These are phyloP conservation scores for Drosophila nigrodunni DNA, from an alignment of 1,140 invertebrate species.

Conservation along the genomic window DNA sequence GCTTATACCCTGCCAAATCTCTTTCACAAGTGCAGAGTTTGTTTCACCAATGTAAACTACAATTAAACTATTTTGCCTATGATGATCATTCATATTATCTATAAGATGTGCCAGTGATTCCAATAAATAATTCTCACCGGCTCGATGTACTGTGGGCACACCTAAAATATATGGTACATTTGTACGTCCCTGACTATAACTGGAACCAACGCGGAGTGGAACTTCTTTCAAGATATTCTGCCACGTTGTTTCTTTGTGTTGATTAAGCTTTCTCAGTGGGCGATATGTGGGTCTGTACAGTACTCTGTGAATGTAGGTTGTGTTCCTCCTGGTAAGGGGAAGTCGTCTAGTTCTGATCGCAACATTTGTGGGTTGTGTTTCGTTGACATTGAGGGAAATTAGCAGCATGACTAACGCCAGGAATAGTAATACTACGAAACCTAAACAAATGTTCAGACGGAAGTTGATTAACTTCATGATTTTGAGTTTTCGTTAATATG, in stretches of 20 bases:
- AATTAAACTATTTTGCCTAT: slow-evolving; percentile 34
- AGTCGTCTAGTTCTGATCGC: neutral
- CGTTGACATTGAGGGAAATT: neutral
- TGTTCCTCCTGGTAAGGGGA: neutral
- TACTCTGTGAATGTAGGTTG: neutral
- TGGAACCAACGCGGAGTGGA: neutral
- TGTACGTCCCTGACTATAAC: slow-evolving; percentile 7
- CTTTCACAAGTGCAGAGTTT: slow-evolving; percentile 6
- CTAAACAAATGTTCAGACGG: neutral
- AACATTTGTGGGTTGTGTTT: neutral
- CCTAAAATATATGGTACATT: slow-evolving; percentile 44
- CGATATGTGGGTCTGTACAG: neutral
- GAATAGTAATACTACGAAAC: neutral
- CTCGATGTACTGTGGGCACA: slow-evolving; percentile 41
- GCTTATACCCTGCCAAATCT: slow-evolving; percentile 10
- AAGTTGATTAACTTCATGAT: slow-evolving; percentile 30
- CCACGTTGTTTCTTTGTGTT: neutral
- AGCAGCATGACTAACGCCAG: neutral
- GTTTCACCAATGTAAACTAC: slow-evolving; percentile 54
- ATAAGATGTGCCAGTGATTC: slow-evolving; percentile 30
- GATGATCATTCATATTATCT: neutral
- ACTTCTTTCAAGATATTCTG: neutral
- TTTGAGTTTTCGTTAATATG: neutral
- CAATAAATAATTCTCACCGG: slow-evolving; percentile 22
- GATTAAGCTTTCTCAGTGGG: neutral